These are phyloP conservation scores for Morone saxatilis DNA, from an alignment of 2,113 vertebrate genomes.

Conservation along the genomic window DNA sequence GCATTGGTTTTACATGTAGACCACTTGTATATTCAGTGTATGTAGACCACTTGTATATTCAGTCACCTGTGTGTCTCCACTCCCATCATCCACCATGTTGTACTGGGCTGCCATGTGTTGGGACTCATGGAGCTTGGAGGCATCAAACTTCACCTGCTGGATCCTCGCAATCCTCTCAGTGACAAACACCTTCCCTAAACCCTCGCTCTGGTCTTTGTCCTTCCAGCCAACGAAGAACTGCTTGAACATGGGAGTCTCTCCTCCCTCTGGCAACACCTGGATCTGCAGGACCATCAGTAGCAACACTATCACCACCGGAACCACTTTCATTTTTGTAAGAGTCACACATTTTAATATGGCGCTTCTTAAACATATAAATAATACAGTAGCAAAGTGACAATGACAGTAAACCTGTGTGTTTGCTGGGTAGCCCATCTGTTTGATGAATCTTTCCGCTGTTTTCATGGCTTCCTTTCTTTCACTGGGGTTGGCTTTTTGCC, in stretches of 20 bases:
- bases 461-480: conserved; percentile 95
- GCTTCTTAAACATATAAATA: background rate
- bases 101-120: conserved; percentile 92
- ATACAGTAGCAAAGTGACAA: background rate
- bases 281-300: conserved; percentile 83
- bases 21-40: background rate
- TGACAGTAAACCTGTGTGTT: conserved; percentile 88
- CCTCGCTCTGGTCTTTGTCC: conserved; percentile 89
- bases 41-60: background rate
- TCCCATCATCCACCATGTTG: conserved; percentile 93
- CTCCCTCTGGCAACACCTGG: conserved; percentile 93
- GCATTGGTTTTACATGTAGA: background rate
- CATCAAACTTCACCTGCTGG: conserved; percentile 90
- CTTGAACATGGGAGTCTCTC: conserved; percentile 93
- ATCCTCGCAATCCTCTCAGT: conserved; percentile 91
- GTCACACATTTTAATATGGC: background rate
- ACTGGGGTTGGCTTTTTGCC: conserved; percentile 89
- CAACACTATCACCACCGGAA: background rate
- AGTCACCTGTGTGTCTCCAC: conserved; percentile 89
- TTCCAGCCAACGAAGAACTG: conserved; percentile 94
- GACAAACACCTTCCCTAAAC: conserved; percentile 90
- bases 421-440: conserved; percentile 90
- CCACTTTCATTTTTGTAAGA: background rate
- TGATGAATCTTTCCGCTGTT: conserved; percentile 91
- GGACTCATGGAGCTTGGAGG: conserved; percentile 89